Evolutionary conservation across 2,888 invertebrate genomes (phyloP).

Genomic region (Tinea semifulvella): DNA sequence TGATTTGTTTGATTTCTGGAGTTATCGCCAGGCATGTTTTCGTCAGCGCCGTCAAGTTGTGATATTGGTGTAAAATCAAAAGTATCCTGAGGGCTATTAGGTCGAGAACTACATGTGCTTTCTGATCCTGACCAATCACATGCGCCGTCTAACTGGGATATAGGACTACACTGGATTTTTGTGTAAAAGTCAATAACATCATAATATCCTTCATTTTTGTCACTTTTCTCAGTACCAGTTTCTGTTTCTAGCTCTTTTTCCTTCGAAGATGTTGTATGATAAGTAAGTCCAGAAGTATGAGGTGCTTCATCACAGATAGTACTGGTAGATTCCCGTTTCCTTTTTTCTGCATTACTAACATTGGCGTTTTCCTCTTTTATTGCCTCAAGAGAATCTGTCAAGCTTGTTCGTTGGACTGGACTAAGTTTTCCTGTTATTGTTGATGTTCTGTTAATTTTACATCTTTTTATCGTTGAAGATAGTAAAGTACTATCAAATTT

Average conservation of each 20-base stretch:
- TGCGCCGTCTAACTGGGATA: constrained; percentile 76
- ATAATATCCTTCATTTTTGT: constrained; percentile 53
- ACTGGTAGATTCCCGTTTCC: constrained; percentile 35
- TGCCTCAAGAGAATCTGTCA: constrained; percentile 39
- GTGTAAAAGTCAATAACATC: constrained; percentile 64
- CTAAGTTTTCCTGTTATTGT: constrained; percentile 52
- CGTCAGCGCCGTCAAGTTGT: constrained; percentile 76
- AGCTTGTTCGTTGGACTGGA: constrained; percentile 41
- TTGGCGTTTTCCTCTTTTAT: constrained; percentile 42
- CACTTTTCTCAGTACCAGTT: constrained; percentile 34
- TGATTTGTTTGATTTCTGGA: constrained; percentile 47
- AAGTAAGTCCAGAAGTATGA: constrained; percentile 55
- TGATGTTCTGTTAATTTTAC: constrained; percentile 67
- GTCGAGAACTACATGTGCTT: constrained; percentile 55
- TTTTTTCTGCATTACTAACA: constrained; percentile 31
- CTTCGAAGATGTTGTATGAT: constrained; percentile 45
- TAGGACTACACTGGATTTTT: constrained; percentile 63
- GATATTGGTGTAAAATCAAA: constrained; percentile 63
- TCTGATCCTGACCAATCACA: constrained; percentile 72
- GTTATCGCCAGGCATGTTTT: constrained; percentile 56
- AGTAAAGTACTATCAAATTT: constrained; percentile 70
- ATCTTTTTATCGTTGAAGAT: constrained; percentile 72
- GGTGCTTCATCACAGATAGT: constrained; percentile 45
- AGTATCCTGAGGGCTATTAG: constrained; percentile 44
- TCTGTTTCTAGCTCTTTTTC: constrained; percentile 44